A percentile compares a stretch with the other conserved stretches of the same genome.
Evolutionary conservation across 2,113 vertebrate genomes (phyloP).

Genomic region (Origma solitaria): DNA sequence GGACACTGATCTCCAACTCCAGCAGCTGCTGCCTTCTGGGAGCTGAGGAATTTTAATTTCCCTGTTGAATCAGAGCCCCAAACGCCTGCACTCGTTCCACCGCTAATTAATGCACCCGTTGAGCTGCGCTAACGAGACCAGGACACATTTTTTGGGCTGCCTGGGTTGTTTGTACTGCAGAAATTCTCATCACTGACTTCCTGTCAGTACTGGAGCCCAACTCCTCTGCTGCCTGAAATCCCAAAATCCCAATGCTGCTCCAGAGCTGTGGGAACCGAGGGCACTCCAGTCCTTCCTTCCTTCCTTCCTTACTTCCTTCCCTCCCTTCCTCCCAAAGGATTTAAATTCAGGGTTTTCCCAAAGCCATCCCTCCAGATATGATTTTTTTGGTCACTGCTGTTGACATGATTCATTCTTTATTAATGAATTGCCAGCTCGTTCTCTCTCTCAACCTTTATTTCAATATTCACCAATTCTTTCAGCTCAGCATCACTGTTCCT

Average conservation of each 20-base stretch:
- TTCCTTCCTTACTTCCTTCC: no score
- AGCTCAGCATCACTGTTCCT: neutral
- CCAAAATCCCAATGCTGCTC: neutral
- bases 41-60: slow-evolving; percentile 15
- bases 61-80: neutral
- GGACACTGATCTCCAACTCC: neutral
- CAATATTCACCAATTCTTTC: neutral
- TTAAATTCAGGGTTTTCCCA: no score
- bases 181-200: neutral
- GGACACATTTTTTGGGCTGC: slow-evolving; percentile 24
- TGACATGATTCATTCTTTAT: neutral
- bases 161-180: neutral
- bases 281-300: no score
- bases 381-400: neutral
- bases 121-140: neutral
- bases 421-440: neutral
- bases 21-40: neutral
- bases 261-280: neutral
- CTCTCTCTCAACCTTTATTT: neutral
- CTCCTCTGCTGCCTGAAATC: neutral
- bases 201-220: neutral
- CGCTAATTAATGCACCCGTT: neutral
- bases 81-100: neutral
- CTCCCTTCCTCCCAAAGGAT: no score
- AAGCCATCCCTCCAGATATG: no score